Conservation (phyloP, 2,888 invertebrate species). For the Leptura quadrifasciata region DNA sequence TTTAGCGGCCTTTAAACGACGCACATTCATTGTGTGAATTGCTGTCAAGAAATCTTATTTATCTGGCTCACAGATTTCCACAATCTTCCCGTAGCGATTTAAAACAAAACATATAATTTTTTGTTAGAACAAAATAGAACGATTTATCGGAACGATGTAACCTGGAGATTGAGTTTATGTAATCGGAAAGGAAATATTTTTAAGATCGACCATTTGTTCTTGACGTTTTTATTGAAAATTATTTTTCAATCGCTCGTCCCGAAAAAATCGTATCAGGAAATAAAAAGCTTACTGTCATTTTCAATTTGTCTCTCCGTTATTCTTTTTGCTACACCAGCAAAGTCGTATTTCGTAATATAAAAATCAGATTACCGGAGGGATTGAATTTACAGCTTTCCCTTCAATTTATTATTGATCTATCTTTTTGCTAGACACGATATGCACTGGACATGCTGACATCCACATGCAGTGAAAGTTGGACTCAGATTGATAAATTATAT, state of each 20-base stretch:
- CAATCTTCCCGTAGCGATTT: constrained; percentile 27
- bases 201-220: constrained; percentile 66
- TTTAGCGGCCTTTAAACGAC: not conserved
- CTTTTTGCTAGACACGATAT: constrained; percentile 20
- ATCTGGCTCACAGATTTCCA: constrained; percentile 11
- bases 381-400: constrained; percentile 53
- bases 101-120: constrained; percentile 34
- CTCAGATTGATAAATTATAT: constrained; percentile 37
- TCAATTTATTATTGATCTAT: constrained; percentile 57
- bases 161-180: constrained; percentile 61
- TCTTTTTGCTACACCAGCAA: constrained; percentile 57
- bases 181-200: constrained; percentile 65
- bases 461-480: constrained; percentile 32
- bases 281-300: constrained; percentile 69
- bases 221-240: constrained; percentile 71
- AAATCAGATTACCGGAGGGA: constrained; percentile 58
- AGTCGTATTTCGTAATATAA: constrained; percentile 59
- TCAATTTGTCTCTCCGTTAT: constrained; percentile 66
- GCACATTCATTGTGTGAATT: not conserved
- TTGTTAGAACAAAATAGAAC: constrained; percentile 32
- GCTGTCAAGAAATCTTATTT: not conserved
- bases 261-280: constrained; percentile 48
- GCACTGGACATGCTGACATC: constrained; percentile 36
- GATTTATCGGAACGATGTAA: constrained; percentile 28
- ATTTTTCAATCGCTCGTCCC: constrained; percentile 50